These are phyloP conservation scores for Polymixis lichenea DNA, from an alignment of 2,888 invertebrate genomes.

Conservation along the genomic window DNA sequence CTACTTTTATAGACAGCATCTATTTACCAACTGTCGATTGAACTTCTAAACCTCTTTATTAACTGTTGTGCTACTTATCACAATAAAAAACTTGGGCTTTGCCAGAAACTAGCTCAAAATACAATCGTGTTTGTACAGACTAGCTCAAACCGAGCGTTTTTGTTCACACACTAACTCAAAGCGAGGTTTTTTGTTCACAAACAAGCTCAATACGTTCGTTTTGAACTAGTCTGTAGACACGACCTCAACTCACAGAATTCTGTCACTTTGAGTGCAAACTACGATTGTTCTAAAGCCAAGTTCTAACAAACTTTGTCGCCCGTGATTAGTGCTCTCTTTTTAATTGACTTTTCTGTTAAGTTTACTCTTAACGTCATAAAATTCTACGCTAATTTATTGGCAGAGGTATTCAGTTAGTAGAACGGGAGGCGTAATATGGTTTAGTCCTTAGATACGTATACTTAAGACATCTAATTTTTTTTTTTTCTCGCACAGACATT, in stretches of 20 bases:
- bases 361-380: conserved; percentile 2
- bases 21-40: too few relatives aligned
- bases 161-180: too few relatives aligned
- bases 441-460: neutral
- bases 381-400: neutral
- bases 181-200: too few relatives aligned
- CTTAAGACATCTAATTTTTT: too few relatives aligned
- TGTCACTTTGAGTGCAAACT: conserved; percentile 17
- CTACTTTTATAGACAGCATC: too few relatives aligned
- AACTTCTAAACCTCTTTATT: too few relatives aligned
- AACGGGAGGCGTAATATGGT: neutral
- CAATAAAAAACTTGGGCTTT: too few relatives aligned
- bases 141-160: too few relatives aligned
- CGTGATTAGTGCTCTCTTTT: conserved; percentile 22
- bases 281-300: neutral
- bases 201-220: neutral
- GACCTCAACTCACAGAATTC: neutral
- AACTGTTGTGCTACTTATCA: too few relatives aligned
- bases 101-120: too few relatives aligned
- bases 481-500: neutral
- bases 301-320: neutral
- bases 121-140: too few relatives aligned
- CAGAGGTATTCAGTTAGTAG: neutral
- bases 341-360: conserved; percentile 19
- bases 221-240: neutral